Evolutionary conservation across 2,888 invertebrate genomes (phyloP), one percentile per base, ranked within the genome.

Genomic region (Galerucella calmariensis): DNA sequence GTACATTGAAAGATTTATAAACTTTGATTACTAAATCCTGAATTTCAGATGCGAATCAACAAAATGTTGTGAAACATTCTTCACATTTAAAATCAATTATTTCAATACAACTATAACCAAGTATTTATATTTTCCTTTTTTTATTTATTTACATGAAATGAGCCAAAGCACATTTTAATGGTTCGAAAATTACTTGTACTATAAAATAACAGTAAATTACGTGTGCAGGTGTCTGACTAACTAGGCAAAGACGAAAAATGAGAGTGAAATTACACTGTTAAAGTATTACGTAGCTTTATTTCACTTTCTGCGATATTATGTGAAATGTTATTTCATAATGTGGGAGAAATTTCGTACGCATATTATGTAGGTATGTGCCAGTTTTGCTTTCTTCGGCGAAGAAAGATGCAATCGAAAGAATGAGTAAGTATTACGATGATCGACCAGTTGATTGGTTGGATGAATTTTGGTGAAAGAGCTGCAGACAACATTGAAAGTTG

Each of bases 181-280:
- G 12, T 48, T n/a, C 5, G 2, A 51, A 51, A 51, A 51, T 6
- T 51, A 2, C n/a, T 2, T 56, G 20, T 16, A 56, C 20, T 56
- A 62, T 41, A 62, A 62, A 41, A 8, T 41, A 14, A 35, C 41
- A 41, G 41, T 41, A 62, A 41, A 41, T 62, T 62, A 70, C 70
- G 63, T 20, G 9, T 48, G 16, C 72, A 67, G 61, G 72, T 72
- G 67, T n/a, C 20, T 14, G 27, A 35, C 63, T 27, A 27, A 51
- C 62, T 69, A 27, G 35, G 46, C 63, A 53, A 69, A 72, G 61
- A 66, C 69, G 41, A 62, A 46, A 72, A 73, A 70, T 69, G 74
- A 77, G 74, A 75, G 75, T 72, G 75, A 75, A 75, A 77, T 77
- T 77, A 72, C 67, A 27, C 73, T 68, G 53, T 74, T 77, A 75